These are phyloP conservation scores for Caenorhabditis becei DNA, from an alignment of 2,888 invertebrate species.

Conservation along the genomic window DNA sequence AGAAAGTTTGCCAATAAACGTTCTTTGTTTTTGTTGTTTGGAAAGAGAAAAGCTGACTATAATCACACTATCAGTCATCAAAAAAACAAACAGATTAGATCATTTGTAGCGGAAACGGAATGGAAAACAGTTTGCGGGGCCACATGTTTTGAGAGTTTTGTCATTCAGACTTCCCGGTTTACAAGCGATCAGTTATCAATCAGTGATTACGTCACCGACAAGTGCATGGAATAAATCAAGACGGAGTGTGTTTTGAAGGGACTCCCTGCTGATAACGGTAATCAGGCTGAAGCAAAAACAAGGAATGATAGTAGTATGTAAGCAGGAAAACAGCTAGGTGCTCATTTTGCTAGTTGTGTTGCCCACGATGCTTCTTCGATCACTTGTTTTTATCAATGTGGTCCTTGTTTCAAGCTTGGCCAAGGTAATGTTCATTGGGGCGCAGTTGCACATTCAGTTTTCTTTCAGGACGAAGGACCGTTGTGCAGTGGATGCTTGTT, in stretches of 20 bases:
- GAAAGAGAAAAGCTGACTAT: neutral
- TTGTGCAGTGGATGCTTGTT: conserved; percentile 42
- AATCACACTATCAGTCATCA: neutral
- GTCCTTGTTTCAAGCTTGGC: too few species aligned
- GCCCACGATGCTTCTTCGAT: neutral
- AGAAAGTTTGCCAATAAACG: conserved; percentile 12
- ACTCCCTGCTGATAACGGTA: neutral
- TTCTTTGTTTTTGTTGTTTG: neutral
- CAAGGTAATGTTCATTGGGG: too few species aligned
- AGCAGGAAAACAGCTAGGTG: neutral
- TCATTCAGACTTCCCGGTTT: neutral
- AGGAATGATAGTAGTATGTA: neutral
- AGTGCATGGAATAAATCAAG: neutral
- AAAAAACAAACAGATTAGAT: conserved; percentile 22
- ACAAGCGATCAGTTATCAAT: neutral
- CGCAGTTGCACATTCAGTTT: too few species aligned
- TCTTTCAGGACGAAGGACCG: neutral
- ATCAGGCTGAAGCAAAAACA: neutral
- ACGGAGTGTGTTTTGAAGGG: neutral
- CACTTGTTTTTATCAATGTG: too few species aligned
- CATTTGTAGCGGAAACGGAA: conserved; percentile 9
- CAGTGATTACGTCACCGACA: neutral
- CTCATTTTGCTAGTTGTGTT: neutral
- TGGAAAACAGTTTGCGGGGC: neutral
- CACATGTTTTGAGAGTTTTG: neutral